phyloP scores from a whole-genome alignment of 2,113 vertebrate genomes.

The Antechinus flavipes region DNA sequence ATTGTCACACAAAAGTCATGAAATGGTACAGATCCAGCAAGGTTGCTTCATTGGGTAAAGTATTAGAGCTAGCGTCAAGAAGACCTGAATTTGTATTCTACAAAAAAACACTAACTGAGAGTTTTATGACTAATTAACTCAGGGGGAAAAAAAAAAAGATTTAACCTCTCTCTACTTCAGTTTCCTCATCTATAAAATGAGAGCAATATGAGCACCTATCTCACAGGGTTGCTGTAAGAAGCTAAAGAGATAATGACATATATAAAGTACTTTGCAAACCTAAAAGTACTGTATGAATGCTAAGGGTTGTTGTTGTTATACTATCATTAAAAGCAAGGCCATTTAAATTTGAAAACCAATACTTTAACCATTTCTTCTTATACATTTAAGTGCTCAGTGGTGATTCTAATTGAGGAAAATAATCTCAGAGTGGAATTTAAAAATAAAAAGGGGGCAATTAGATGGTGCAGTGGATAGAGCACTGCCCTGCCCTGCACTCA shows the following conservation, averaged over 20 bases:
- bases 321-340: background rate
- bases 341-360: background rate
- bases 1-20: background rate
- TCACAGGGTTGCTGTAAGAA: background rate
- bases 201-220: background rate
- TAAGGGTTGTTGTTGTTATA: background rate
- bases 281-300: background rate
- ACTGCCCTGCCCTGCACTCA: no score
- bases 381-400: background rate
- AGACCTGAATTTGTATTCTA: no score
- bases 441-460: background rate
- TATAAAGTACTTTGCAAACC: background rate
- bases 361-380: background rate
- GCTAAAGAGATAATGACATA: background rate
- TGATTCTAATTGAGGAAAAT: background rate
- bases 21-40: no score
- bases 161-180: background rate
- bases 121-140: no score
- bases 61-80: no score
- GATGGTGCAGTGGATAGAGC: no score
- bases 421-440: background rate
- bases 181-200: background rate
- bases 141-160: no score
- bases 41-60: no score
- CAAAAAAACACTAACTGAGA: no score